Evolutionary conservation across 2,888 invertebrate species (phyloP).

Genomic region (Caenorhabditis sp.): DNA sequence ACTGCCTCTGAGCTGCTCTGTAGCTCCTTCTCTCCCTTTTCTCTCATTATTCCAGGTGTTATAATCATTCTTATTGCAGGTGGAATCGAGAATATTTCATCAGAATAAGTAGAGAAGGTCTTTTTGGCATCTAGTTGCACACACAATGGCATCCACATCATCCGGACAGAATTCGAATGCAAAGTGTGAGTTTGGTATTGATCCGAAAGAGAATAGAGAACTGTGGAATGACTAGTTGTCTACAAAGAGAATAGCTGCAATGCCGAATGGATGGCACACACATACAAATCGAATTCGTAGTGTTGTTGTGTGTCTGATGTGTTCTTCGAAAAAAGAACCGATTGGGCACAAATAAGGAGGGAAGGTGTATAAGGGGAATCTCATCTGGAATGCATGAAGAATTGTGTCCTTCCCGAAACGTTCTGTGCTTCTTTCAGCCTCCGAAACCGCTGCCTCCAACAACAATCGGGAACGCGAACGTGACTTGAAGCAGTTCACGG

Average conservation of each 20-base stretch:
- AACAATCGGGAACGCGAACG: constrained; percentile 64
- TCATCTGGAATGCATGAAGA: constrained; percentile 61
- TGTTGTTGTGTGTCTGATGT: constrained; percentile 47
- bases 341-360: constrained; percentile 13
- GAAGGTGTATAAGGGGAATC: constrained; percentile 17
- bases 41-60: constrained; percentile 10
- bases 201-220: too few relatives aligned
- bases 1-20: neutral
- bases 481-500: constrained; percentile 70
- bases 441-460: constrained; percentile 54
- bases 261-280: constrained; percentile 4
- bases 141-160: constrained; percentile 59
- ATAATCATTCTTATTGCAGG: constrained; percentile 20
- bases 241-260: neutral
- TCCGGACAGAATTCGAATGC: constrained; percentile 41
- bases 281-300: constrained; percentile 55
- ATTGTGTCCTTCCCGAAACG: constrained; percentile 2
- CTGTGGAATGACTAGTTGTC: neutral
- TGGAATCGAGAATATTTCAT: constrained; percentile 23
- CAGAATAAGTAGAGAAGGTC: neutral
- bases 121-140: neutral
- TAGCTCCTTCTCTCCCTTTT: constrained; percentile 18
- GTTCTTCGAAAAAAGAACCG: constrained; percentile 7
- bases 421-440: constrained; percentile 61
- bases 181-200: constrained; percentile 30